These are phyloP conservation scores for Agrotis clavis DNA, from an alignment of 2,888 invertebrate genomes.

Conservation along the genomic window DNA sequence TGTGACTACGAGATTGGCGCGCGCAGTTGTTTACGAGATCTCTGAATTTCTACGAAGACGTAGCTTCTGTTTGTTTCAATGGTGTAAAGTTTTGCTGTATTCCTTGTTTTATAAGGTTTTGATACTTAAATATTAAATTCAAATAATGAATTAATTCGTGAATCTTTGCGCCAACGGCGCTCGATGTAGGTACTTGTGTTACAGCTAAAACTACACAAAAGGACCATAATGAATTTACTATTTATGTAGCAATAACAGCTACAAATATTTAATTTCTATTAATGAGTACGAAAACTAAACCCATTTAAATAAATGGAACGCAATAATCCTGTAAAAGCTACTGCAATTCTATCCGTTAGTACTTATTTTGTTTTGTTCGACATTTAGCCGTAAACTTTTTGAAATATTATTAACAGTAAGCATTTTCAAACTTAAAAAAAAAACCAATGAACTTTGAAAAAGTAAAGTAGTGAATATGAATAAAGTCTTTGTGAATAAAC, in stretches of 20 bases:
- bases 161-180: background rate
- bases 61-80: background rate
- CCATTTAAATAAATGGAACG: background rate
- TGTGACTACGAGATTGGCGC: slow-evolving; percentile 28
- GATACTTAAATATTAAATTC: no score
- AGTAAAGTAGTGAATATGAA: background rate
- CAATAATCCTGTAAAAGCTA: background rate
- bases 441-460: background rate
- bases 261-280: background rate
- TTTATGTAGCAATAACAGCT: background rate
- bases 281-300: background rate
- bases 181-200: background rate
- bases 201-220: background rate
- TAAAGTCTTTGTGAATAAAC: background rate
- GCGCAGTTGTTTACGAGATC: slow-evolving; percentile 30
- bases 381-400: background rate
- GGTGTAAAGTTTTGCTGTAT: background rate
- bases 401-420: no score
- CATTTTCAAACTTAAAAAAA: background rate
- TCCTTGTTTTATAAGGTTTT: background rate
- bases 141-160: no score
- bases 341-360: background rate
- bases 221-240: background rate
- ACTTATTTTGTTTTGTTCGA: background rate
- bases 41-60: slow-evolving; percentile 18